A percentile compares a stretch with the other conserved stretches of the same genome.
Evolutionary conservation across 2,888 invertebrate species (phyloP).

Genomic region (Sialis fuliginosa): DNA sequence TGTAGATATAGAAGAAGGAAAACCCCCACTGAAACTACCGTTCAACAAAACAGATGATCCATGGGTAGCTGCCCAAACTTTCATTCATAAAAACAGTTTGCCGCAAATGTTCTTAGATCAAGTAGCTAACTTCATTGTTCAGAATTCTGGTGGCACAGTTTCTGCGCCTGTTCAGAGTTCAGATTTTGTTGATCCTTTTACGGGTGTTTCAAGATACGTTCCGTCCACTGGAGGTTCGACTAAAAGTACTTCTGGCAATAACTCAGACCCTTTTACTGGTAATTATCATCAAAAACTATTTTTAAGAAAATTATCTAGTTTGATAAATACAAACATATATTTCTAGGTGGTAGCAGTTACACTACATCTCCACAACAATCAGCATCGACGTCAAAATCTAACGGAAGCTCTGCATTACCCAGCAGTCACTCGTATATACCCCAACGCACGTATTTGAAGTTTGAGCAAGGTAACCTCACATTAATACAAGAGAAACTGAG

Average conservation of each 20-base stretch:
- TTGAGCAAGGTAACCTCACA: constrained; percentile 59
- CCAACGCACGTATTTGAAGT: constrained; percentile 36
- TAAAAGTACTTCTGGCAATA: constrained; percentile 10
- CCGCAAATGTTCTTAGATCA: constrained; percentile 77
- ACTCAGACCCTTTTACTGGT: constrained; percentile 38
- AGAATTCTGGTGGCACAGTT: constrained; percentile 45
- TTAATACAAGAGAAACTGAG: constrained; percentile 56
- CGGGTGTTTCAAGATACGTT: constrained; percentile 37
- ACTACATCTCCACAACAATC: constrained; percentile 16
- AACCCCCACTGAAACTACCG: constrained; percentile 75
- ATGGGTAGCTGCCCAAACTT: constrained; percentile 78
- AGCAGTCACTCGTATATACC: constrained; percentile 20
- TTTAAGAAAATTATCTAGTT: not conserved
- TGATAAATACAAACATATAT: constrained; percentile 1
- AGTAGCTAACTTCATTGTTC: constrained; percentile 83
- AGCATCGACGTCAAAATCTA: constrained; percentile 11
- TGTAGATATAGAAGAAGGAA: constrained; percentile 87
- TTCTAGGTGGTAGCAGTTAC: constrained; percentile 21
- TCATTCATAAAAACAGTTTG: constrained; percentile 69
- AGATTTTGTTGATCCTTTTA: constrained; percentile 46
- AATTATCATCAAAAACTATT: not conserved
- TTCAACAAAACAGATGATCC: constrained; percentile 85
- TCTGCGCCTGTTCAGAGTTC: constrained; percentile 11
- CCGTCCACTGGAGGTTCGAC: constrained; percentile 25
- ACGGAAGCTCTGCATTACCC: no score